These are phyloP conservation scores for Carollia perspicillata DNA, from an alignment of 2,113 vertebrate genomes.

Conservation along the genomic window DNA sequence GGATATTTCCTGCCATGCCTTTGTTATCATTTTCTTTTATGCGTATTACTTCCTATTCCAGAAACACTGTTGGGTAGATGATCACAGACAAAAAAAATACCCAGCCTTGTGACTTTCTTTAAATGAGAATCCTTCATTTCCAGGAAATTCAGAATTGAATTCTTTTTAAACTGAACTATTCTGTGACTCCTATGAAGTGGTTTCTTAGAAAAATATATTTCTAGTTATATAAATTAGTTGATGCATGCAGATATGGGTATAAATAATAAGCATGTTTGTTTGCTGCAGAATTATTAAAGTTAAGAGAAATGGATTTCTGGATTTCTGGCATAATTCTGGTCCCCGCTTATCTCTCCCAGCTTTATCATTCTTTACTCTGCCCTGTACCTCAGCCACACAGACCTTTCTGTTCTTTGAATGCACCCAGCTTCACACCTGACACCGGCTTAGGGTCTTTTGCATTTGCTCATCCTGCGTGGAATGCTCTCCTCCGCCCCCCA, in stretches of 20 bases:
- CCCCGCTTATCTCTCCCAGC: neutral
- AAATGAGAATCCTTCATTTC: neutral
- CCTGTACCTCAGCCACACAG: neutral
- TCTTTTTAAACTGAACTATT: conserved; percentile 8
- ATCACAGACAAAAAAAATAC: neutral
- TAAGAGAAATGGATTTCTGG: neutral
- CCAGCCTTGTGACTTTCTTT: neutral
- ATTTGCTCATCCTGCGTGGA: neutral
- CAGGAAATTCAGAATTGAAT: neutral
- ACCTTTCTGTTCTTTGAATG: neutral
- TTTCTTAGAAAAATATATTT: neutral
- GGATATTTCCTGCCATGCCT: neutral
- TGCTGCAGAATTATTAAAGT: neutral
- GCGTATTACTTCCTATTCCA: neutral
- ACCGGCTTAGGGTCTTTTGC: neutral
- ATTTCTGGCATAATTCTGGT: neutral
- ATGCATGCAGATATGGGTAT: neutral
- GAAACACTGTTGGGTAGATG: neutral
- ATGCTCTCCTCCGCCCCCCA: neutral
- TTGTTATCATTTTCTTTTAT: conserved; percentile 19
- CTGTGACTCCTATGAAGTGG: neutral
- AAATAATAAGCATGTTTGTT: neutral
- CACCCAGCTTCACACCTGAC: neutral
- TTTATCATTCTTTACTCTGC: neutral
- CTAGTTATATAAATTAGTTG: neutral